Percentiles rank a stretch among this genome's conserved stretches.
Evolutionary conservation across 37 sponge, comb jelly and placozoan genomes (phyloP).

Genomic region (Ianthella basta): DNA sequence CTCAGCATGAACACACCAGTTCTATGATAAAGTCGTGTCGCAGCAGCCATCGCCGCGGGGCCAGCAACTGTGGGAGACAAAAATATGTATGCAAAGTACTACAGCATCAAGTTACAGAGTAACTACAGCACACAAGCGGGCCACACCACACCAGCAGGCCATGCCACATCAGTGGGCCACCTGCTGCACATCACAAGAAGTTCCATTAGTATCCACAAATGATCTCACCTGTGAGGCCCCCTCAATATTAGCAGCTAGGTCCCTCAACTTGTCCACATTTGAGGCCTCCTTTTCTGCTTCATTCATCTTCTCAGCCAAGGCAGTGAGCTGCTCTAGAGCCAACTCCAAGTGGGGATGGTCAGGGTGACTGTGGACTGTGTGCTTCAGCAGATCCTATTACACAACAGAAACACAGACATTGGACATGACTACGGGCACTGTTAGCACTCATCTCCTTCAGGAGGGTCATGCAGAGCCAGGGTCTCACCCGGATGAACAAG

Average conservation of each 20-base stretch:
- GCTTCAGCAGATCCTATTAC: conserved; percentile 82
- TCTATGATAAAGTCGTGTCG: conserved; percentile 74
- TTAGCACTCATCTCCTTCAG: too few relatives aligned
- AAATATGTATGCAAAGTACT: too few relatives aligned
- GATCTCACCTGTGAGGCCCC: conserved; percentile 63
- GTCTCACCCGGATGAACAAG: conserved; percentile 73
- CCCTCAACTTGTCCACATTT: conserved; percentile 55
- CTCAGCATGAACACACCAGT: conserved; percentile 68
- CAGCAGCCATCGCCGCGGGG: conserved; percentile 43
- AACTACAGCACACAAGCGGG: too few relatives aligned
- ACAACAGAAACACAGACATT: not conserved
- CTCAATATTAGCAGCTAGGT: conserved; percentile 71
- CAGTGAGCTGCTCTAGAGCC: conserved; percentile 72
- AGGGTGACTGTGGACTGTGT: conserved; percentile 69
- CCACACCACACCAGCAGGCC: too few relatives aligned
- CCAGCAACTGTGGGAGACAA: conserved; percentile 40
- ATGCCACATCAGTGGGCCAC: too few relatives aligned
- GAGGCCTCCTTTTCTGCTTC: conserved; percentile 69
- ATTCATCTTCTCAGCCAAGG: conserved; percentile 78
- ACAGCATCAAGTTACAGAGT: too few relatives aligned
- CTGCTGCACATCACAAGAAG: too few relatives aligned
- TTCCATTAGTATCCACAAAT: not conserved
- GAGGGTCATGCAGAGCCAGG: too few relatives aligned
- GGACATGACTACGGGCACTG: not conserved
- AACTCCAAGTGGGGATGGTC: conserved; percentile 73